These are phyloP conservation scores for Xiphophorus couchianus DNA, from an alignment of 2,113 vertebrate genomes.

Conservation along the genomic window DNA sequence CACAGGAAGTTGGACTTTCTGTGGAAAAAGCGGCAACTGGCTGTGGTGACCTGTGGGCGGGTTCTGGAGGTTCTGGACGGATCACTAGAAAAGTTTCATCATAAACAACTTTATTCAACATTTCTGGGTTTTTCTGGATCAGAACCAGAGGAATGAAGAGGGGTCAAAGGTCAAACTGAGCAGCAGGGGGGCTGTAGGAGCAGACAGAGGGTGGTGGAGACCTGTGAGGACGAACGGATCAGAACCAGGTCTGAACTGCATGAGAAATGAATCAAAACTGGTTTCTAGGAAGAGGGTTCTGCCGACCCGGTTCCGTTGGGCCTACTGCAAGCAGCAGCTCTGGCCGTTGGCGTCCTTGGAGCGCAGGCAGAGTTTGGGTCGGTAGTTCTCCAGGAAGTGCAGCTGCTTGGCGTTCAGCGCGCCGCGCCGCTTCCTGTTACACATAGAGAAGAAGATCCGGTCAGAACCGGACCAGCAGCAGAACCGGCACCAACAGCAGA, in stretches of 20 bases:
- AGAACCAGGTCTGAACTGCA: no score
- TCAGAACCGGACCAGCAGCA: neutral
- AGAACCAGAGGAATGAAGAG: constrained; percentile 41
- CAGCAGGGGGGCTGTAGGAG: no score
- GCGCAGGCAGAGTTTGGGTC: constrained; percentile 94
- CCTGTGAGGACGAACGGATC: no score
- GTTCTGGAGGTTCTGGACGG: neutral
- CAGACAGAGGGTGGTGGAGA: no score
- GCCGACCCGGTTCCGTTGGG: neutral
- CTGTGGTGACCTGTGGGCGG: no score
- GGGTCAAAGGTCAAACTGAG: constrained; percentile 10
- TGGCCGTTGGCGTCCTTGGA: constrained; percentile 93
- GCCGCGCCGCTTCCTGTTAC: constrained; percentile 90
- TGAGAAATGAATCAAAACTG: neutral
- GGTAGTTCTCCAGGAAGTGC: constrained; percentile 97
- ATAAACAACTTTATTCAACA: constrained; percentile 62
- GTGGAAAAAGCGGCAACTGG: no score
- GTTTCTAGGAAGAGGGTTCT: neutral
- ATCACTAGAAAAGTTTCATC: constrained; percentile 15
- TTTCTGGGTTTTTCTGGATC: constrained; percentile 10
- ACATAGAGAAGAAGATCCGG: neutral
- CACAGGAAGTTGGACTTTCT: no score
- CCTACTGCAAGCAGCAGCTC: constrained; percentile 81
- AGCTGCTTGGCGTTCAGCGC: constrained; percentile 99
- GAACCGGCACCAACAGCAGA: neutral